Percentiles rank a stretch among this genome's conserved stretches.
phyloP scores from a whole-genome alignment of 1,140 invertebrate genomes.

The Heliconius nattereri region DNA sequence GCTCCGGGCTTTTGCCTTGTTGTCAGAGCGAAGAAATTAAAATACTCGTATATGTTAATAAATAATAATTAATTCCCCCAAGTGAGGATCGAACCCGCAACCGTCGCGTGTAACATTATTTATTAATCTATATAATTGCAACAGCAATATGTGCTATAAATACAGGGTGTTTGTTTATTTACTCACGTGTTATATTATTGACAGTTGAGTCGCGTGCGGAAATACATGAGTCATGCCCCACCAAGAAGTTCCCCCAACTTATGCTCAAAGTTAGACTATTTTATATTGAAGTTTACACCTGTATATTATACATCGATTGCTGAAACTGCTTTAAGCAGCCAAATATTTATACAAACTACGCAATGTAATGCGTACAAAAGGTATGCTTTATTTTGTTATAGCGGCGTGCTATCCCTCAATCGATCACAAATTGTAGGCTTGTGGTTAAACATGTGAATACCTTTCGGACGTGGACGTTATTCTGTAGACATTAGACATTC shows the following conservation, averaged over 20 bases:
- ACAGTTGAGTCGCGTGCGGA: conserved; percentile 59
- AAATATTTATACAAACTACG: neutral
- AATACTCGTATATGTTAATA: no score
- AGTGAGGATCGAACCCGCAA: no score
- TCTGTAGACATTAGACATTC: conserved; percentile 41
- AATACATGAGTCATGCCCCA: conserved; percentile 62
- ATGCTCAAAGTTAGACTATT: conserved; percentile 22
- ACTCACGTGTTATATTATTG: conserved; percentile 48
- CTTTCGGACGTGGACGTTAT: conserved; percentile 44
- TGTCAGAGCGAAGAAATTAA: no score
- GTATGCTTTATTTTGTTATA: conserved; percentile 29
- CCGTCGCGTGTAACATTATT: neutral
- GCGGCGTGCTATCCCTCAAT: conserved; percentile 35
- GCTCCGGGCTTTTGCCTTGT: no score
- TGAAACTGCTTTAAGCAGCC: neutral
- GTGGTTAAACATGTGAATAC: conserved; percentile 46
- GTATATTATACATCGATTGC: conserved; percentile 29
- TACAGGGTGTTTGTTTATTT: conserved; percentile 32
- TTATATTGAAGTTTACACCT: neutral
- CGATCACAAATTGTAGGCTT: conserved; percentile 50
- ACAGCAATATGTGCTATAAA: neutral
- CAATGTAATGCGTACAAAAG: conserved; percentile 24
- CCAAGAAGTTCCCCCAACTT: conserved; percentile 53
- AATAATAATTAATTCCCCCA: no score
- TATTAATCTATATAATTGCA: neutral